Conservation (phyloP, 2,113 vertebrate species). For the Proteles cristata region DNA sequence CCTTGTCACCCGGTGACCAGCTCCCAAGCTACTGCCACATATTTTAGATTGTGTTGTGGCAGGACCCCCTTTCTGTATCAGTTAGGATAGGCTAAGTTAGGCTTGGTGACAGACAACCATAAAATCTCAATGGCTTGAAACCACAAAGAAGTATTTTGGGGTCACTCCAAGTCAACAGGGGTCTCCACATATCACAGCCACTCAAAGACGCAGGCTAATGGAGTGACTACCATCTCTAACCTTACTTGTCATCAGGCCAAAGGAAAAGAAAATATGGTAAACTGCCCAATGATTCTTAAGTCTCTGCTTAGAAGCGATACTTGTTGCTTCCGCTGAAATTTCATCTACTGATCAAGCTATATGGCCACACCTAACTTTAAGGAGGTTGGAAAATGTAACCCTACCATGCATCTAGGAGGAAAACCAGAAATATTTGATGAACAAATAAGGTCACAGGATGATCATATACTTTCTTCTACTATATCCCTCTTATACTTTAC, state of each 20-base stretch:
- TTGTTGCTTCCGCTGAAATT: background rate
- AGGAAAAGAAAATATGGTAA: background rate
- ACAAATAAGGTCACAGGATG: background rate
- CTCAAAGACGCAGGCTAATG: background rate
- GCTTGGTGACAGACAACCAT: background rate
- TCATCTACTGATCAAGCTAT: background rate
- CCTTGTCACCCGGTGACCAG: background rate
- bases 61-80: background rate
- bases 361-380: background rate
- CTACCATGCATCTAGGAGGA: background rate
- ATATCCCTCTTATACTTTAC: background rate
- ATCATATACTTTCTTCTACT: background rate
- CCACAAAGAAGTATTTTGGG: background rate
- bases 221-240: background rate
- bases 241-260: background rate
- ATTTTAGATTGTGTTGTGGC: conserved; percentile 5
- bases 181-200: background rate
- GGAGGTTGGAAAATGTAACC: background rate
- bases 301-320: background rate
- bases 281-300: background rate
- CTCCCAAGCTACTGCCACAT: background rate
- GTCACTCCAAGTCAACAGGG: background rate
- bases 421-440: background rate
- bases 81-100: background rate
- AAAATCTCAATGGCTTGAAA: background rate